Percentiles rank a stretch among this genome's conserved stretches.
Conservation (phyloP, 2,113 vertebrate species). For the Gasterosteus aculeatus region DNA sequence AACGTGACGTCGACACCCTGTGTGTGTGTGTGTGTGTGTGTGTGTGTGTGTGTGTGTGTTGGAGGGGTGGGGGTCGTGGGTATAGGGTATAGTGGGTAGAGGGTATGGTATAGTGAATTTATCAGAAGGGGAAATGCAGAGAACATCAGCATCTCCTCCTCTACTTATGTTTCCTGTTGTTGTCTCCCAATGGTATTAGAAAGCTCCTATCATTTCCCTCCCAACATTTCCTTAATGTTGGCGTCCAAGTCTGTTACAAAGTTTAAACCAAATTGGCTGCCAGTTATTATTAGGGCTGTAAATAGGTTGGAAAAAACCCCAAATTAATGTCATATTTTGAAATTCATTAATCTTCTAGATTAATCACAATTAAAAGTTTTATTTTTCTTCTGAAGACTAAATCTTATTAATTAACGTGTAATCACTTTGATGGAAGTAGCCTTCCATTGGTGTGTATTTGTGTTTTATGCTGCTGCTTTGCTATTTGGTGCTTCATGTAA, state of each 20-base stretch:
- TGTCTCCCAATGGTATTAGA: conserved; percentile 56
- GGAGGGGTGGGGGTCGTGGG: neutral
- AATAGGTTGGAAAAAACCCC: too few species aligned
- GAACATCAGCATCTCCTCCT: conserved; percentile 45
- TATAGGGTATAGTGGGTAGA: neutral
- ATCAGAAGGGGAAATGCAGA: conserved; percentile 54
- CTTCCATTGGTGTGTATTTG: too few species aligned
- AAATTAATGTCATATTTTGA: too few species aligned
- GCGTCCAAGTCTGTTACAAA: conserved; percentile 40
- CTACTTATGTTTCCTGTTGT: conserved; percentile 56
- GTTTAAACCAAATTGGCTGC: conserved; percentile 14
- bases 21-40: conserved; percentile 32
- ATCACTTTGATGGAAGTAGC: too few species aligned
- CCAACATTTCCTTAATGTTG: conserved; percentile 25
- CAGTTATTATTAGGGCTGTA: neutral
- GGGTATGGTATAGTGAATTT: conserved; percentile 18
- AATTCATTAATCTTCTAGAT: too few species aligned
- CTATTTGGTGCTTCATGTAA: neutral
- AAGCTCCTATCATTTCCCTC: conserved; percentile 52
- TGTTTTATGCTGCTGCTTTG: neutral
- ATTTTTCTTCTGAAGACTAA: too few species aligned
- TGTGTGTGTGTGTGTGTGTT: conserved; percentile 39
- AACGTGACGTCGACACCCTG: conserved; percentile 28
- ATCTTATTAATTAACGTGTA: too few species aligned
- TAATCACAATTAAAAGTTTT: too few species aligned